phyloP scores from a whole-genome alignment of 2,797 vertebrate species.

The Knipowitschia caucasica region DNA sequence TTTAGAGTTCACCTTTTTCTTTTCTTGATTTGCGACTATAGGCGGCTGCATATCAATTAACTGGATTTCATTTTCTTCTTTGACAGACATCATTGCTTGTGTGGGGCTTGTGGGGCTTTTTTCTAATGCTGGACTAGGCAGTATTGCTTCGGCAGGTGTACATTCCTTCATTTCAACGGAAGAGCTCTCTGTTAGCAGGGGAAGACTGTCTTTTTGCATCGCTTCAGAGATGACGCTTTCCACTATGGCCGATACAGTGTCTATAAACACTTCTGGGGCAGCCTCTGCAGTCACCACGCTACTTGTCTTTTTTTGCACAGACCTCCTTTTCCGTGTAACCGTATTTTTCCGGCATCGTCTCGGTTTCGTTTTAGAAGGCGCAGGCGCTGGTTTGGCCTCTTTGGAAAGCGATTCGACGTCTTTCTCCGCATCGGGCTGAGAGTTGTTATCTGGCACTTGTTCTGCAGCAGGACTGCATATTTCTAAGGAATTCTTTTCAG shows the following conservation, averaged over 20 bases:
- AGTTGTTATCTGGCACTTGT: conserved; percentile 36
- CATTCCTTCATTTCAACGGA: conserved; percentile 34
- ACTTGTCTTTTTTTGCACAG: conserved; percentile 54
- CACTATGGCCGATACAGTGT: conserved; percentile 34
- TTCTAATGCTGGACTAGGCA: conserved; percentile 39
- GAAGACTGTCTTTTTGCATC: conserved; percentile 30
- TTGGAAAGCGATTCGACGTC: conserved; percentile 52
- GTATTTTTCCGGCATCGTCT: conserved; percentile 46
- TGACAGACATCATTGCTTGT: conserved; percentile 47
- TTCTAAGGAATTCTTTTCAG: conserved; percentile 29
- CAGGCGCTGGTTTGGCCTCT: conserved; percentile 53
- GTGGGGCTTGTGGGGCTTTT: conserved; percentile 40
- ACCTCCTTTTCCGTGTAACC: conserved; percentile 54
- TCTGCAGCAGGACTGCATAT: conserved; percentile 21
- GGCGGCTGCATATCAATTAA: conserved; percentile 56
- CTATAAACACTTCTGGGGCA: conserved; percentile 38
- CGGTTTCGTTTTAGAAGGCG: conserved; percentile 63
- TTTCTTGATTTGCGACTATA: conserved; percentile 44
- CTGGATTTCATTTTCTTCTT: conserved; percentile 64
- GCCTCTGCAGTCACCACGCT: conserved; percentile 22
- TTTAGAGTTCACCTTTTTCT: conserved; percentile 19
- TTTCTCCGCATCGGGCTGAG: conserved; percentile 31
- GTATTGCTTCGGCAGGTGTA: conserved; percentile 34
- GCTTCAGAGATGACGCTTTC: conserved; percentile 36
- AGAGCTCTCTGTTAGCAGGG: conserved; percentile 29